These are phyloP conservation scores for Acronicta psi DNA, from an alignment of 2,888 invertebrate genomes.

Conservation along the genomic window DNA sequence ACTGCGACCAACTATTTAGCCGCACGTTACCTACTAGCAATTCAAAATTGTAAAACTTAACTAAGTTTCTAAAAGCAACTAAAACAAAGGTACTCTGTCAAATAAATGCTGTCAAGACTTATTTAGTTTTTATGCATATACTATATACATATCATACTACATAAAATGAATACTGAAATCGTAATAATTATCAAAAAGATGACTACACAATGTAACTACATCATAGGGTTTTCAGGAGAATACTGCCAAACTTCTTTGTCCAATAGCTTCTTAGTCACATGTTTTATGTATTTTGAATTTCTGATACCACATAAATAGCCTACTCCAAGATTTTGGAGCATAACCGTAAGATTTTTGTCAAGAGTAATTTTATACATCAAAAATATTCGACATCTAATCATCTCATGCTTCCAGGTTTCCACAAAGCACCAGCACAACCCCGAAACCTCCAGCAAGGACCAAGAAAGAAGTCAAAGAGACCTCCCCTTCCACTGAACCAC, in stretches of 20 bases:
- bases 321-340: no score
- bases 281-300: no score
- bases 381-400: no score
- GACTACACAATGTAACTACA: no score
- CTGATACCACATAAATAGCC: no score
- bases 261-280: no score
- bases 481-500: constrained; percentile 45
- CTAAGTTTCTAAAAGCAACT: not conserved
- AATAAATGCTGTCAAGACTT: not conserved
- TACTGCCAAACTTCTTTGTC: no score
- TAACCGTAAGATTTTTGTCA: not conserved
- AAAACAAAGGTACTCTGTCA: not conserved
- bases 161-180: no score
- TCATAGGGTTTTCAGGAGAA: no score
- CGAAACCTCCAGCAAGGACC: constrained; percentile 80
- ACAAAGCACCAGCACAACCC: constrained; percentile 84
- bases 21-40: not conserved
- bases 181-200: no score
- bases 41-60: constrained; percentile 10
- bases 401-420: constrained; percentile 72
- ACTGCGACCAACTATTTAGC: constrained; percentile 18
- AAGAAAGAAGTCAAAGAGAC: constrained; percentile 70
- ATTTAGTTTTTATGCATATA: not conserved
- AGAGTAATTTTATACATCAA: no score
- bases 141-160: no score